Percentiles rank a stretch among this genome's conserved stretches.
These are phyloP conservation scores for Mustela lutreola DNA, from an alignment of 2,113 vertebrate species.

Conservation along the genomic window DNA sequence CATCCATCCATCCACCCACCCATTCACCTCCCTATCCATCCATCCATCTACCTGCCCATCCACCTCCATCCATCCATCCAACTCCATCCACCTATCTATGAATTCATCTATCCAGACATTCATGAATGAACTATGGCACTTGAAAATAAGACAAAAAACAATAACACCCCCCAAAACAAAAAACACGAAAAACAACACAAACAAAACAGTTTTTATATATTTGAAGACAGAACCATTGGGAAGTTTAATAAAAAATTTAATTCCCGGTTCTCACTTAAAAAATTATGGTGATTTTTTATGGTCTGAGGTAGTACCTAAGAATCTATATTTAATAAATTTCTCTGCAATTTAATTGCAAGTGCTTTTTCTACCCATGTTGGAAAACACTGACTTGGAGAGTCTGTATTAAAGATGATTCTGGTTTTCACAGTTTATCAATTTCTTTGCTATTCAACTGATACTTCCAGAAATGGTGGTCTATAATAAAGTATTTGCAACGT, in stretches of 20 bases:
- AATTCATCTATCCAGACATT: neutral
- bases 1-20: neutral
- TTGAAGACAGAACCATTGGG: neutral
- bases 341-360: neutral
- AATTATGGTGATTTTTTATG: neutral
- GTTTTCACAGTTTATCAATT: slow-evolving; percentile 22
- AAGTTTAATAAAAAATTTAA: neutral
- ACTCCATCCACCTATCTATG: too few relatives aligned
- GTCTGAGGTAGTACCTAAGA: neutral
- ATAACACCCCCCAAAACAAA: neutral
- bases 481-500: slow-evolving; percentile 41
- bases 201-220: neutral
- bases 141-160: neutral
- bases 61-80: too few relatives aligned
- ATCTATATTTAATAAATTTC: neutral
- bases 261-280: neutral
- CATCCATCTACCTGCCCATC: neutral
- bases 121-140: neutral
- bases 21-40: too few relatives aligned
- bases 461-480: neutral
- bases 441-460: slow-evolving; percentile 16
- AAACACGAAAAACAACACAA: neutral
- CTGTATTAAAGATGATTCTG: neutral
- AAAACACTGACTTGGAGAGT: neutral
- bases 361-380: neutral